Percentiles rank a stretch among this genome's conserved stretches.
phyloP scores from a whole-genome alignment of 2,797 vertebrate genomes.

The Pteronotus mesoamericanus region DNA sequence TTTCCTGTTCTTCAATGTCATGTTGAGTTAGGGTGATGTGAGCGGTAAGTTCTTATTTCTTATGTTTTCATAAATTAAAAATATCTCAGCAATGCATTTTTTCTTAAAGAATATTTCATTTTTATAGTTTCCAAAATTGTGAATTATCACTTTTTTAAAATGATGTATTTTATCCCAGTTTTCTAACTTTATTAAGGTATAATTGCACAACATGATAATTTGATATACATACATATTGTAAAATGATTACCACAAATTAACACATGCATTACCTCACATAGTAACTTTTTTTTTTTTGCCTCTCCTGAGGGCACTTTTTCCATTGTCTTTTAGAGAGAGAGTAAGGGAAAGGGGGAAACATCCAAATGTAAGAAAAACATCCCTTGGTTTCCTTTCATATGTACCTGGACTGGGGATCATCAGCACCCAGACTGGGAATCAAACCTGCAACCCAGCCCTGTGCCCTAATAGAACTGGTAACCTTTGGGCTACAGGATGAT shows the following conservation, averaged over 20 bases:
- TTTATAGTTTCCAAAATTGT: not conserved
- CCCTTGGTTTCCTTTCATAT: not conserved
- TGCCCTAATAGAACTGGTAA: not conserved
- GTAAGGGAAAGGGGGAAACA: not conserved
- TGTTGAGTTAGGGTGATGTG: not conserved
- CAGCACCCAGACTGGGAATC: not conserved
- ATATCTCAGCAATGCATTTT: not conserved
- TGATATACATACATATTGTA: not conserved
- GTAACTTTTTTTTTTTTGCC: not conserved
- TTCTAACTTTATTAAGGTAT: not conserved
- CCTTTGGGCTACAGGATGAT: not conserved
- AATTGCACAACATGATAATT: not conserved
- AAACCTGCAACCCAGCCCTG: not conserved
- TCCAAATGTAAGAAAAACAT: no score
- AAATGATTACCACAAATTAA: not conserved
- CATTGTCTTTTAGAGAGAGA: not conserved
- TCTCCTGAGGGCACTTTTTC: not conserved
- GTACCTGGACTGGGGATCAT: not conserved
- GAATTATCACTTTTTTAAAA: not conserved
- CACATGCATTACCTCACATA: not conserved
- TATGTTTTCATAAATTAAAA: not conserved
- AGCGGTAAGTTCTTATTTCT: not conserved
- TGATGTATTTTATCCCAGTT: not conserved
- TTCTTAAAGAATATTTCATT: not conserved
- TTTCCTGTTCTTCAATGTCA: not conserved